Evolutionary conservation across 2,113 vertebrate genomes (phyloP), one percentile per base, ranked within the genome.

Genomic region (Syrmaticus mikado): DNA sequence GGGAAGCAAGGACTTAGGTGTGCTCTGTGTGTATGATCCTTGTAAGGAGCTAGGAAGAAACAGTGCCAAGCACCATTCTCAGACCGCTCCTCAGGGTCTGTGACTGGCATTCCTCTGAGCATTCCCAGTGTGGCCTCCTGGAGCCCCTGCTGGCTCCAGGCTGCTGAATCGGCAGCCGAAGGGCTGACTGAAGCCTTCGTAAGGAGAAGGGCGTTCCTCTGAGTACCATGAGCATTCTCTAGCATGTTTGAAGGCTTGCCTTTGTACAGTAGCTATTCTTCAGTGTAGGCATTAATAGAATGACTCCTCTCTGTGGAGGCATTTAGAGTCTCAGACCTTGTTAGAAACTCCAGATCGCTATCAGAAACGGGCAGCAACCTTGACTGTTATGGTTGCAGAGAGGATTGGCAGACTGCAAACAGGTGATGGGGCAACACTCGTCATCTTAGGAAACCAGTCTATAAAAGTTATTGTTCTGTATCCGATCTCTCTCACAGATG

Each of bases 341-440:
- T 18, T n/a, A 57, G 81, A 32, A 66, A 32, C 74, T 74, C 46
- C 5, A 12, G 57, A 19, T 68, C 34, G 25, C 11, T 13, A 3
- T 41, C 9, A 10, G 62, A 18, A 34, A 21, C 13, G 1, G 36
- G n/a, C 67, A 48, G 87, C 73, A 46, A 61, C 24, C 24, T 1
- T 2, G 7, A 71, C 4, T 10, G 52, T 50, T 36, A 15, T 0
- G 4, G 77, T 8, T 18, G 32, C 13, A 13, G 82, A 5, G 8
- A 38, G 38, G 61, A n/a, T 41, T 38, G 38, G 61, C 70, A 67
- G 66, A 19, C 2, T 11, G 6, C 46, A 21, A 22, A 43, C 38
- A 50, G 70, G 55, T 0, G 2, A 22, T 57, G 71, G 71, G 8
- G 10, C 40, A 2, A 3, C 5, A 0, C 30, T 9, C 11, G 1